Base-by-base conservation (phyloP, 2,113 vertebrate genomes). In the Podiceps cristatus region DNA sequence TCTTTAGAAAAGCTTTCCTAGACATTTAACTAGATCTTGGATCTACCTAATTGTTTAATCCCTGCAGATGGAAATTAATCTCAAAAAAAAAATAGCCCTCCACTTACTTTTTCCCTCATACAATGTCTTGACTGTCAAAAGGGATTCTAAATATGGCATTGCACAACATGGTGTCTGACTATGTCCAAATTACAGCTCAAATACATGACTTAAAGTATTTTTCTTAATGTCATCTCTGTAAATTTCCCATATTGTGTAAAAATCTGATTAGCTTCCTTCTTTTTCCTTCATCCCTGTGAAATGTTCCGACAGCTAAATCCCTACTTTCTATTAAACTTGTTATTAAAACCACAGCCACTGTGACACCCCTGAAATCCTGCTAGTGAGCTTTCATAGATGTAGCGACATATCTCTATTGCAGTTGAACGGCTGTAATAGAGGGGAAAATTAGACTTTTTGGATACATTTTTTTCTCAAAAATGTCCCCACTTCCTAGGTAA, bases 21-120 rank as follows among this genome's bases (percentile, higher is more conserved):
- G 33, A 37, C 20, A 90, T 71, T 92, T 88, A 96, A 84, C 58
- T 92, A 86, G 50, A 76, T 82, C 49, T 73, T 90, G 90, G 18
- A 67, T 89, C 80, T 62, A 89, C 18, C 47, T 96, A 85, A 90
- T 76, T 95, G 86, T 94, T 95, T 96, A 88, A 81, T 77, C 10
- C 67, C 89, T 86, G 80, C 67, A 94, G 64, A 73, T 16, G 6
- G 55, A 93, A 86, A 97, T 96, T 88, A 88, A 96, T 85, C 94
- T 50, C 55, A 63, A 77, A 50, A 79, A 93, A 92, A 31, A 92
- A 69, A 6, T 47, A 23, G 13, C 72, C 77, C 64, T 85, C 27
- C 25, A 31, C 12, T 93, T 93, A 84, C 29, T 15, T 85, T 90
- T 68, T 64, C 7, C 56, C 66, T 93, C 40, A 44, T 40, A 72